phyloP scores from a whole-genome alignment of 2,797 vertebrate species.

The Poliocrania exsul region DNA sequence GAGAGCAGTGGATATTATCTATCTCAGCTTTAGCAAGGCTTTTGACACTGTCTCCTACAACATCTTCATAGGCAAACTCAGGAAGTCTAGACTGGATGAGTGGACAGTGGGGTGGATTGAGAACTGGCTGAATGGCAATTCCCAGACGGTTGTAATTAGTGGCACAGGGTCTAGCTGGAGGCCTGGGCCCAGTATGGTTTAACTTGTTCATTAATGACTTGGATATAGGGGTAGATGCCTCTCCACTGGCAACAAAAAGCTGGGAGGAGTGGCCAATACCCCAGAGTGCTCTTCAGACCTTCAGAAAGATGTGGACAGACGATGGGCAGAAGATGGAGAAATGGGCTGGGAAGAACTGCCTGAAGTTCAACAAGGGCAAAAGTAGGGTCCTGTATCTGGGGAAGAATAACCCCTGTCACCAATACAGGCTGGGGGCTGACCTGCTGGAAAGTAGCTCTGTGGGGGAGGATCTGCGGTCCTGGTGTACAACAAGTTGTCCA shows the following conservation, averaged over 20 bases:
- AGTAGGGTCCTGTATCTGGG: background rate
- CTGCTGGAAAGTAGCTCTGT: background rate
- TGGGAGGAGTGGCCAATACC: background rate
- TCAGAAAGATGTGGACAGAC: background rate
- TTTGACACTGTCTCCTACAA: background rate
- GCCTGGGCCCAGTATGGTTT: background rate
- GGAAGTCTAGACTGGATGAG: background rate
- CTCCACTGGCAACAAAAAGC: background rate
- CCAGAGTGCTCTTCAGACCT: background rate
- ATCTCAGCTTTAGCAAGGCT: background rate
- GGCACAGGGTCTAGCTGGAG: background rate
- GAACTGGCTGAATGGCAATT: background rate
- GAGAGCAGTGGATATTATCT: background rate
- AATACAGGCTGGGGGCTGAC: background rate
- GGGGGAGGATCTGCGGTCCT: background rate
- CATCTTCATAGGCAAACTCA: background rate
- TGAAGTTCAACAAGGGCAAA: background rate
- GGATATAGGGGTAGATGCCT: background rate
- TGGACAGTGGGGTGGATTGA: background rate
- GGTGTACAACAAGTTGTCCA: background rate
- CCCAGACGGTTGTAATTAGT: background rate
- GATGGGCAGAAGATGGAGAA: background rate
- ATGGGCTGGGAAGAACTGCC: background rate
- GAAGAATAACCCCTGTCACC: background rate
- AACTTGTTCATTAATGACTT: background rate